Conservation (phyloP, 2,888 invertebrate genomes). For the Desoria tigrina region DNA sequence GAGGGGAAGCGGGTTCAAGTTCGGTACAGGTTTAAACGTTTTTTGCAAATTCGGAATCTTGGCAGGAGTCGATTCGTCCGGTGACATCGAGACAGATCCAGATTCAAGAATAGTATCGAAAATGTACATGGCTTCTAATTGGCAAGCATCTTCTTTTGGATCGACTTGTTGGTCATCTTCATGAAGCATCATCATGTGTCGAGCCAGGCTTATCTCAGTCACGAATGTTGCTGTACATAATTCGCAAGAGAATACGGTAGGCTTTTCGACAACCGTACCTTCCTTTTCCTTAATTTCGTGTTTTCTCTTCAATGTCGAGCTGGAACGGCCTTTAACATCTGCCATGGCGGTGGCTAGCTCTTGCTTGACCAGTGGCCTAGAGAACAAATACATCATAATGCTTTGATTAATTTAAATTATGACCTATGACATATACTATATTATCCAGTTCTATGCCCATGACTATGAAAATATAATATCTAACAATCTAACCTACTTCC, state of each 20-base stretch:
- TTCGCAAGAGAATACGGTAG: slow-evolving; percentile 38
- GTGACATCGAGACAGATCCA: neutral
- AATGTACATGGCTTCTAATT: neutral
- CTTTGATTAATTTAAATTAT: no score
- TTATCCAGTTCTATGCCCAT: no score
- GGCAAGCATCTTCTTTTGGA: neutral
- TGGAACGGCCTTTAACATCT: neutral
- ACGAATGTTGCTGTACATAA: slow-evolving; percentile 45
- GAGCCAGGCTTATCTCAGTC: slow-evolving; percentile 42
- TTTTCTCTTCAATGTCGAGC: slow-evolving; percentile 26
- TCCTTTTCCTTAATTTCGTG: slow-evolving; percentile 11
- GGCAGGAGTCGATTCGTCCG: neutral
- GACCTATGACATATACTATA: no score
- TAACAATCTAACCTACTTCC: no score
- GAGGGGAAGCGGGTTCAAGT: slow-evolving; percentile 13
- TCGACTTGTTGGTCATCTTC: no score
- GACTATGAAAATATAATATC: no score
- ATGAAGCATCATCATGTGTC: slow-evolving; percentile 41
- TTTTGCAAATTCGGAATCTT: slow-evolving; percentile 3
- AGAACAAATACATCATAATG: no score
- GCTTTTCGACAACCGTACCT: slow-evolving; percentile 1
- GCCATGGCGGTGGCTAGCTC: no score
- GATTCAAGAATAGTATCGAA: neutral
- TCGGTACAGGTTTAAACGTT: slow-evolving; percentile 4
- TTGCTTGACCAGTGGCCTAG: no score